These are phyloP conservation scores for Synanceia verrucosa DNA, from an alignment of 2,797 vertebrate genomes.

Conservation along the genomic window DNA sequence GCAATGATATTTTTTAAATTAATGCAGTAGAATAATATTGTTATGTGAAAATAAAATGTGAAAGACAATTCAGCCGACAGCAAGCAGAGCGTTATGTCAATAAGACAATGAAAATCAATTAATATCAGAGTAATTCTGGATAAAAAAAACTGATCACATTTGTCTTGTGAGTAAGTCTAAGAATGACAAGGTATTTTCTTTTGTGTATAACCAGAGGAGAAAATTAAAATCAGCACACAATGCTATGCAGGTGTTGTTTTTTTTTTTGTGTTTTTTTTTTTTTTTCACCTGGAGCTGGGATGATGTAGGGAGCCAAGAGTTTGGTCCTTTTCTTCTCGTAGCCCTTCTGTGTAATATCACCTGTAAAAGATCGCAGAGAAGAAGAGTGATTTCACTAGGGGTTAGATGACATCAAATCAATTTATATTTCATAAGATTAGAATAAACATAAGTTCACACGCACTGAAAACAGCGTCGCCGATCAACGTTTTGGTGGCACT, in stretches of 20 bases:
- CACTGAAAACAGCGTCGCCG: neutral
- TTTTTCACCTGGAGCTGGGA: conserved; percentile 91
- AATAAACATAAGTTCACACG: neutral
- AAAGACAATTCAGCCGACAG: neutral
- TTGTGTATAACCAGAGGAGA: neutral
- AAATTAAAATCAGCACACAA: too few relatives aligned
- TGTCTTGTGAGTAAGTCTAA: neutral
- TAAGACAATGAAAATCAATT: neutral
- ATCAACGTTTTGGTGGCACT: neutral
- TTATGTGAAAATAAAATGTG: neutral
- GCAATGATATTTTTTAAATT: neutral
- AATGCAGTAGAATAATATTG: too few relatives aligned
- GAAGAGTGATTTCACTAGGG: neutral
- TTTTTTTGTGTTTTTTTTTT: too few relatives aligned
- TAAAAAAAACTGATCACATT: neutral
- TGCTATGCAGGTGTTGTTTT: too few relatives aligned
- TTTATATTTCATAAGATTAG: neutral
- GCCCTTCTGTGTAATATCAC: conserved; percentile 98
- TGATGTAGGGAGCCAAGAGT: conserved; percentile 91
- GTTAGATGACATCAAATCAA: neutral
- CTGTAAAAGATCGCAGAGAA: conserved; percentile 74
- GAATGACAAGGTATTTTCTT: neutral
- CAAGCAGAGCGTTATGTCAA: neutral
- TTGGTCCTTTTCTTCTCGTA: conserved; percentile 98
- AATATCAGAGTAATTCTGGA: neutral